Base-by-base conservation (phyloP, 2,113 vertebrate species). In the Tapirus terrestris region DNA sequence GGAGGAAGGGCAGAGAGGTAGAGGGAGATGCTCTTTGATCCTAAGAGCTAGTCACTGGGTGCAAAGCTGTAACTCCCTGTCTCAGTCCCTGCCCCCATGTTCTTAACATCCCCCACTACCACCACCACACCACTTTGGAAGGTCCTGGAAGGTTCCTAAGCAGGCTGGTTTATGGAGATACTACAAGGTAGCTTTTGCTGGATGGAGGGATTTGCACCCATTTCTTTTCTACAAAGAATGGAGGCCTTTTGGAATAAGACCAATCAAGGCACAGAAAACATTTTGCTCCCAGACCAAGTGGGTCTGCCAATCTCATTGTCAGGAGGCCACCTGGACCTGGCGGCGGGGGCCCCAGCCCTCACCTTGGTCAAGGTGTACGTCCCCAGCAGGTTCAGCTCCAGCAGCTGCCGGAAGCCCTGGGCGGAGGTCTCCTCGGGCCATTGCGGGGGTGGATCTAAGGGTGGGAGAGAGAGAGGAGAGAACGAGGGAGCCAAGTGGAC, bases 311-410 rank as follows among this genome's bases (percentile, higher is more conserved):
- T 31, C 39, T 39, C 11, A 21, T 0, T 1, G 25, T 1, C 23
- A 27, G 72, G 89, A 53, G 16, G 70, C 8, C 14, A 5, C 56
- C 58, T 1, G 10, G 3, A 9, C 14, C 51, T 48, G 11, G 39
- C 3, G 7, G 33, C 36, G 0, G 2, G 43, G 25, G 11, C 12
- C 23, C 29, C 48, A 1, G 25, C 2, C 6, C 96, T 98, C 98
- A 99, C 99, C 99, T 99, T 99, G 13, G 99, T 98, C 11, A 98
- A 43, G 23, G 99, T 87, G 96, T 99, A 99, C 39, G 98, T 98
- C 84, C 98, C 99, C 96, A 99, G 67, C 16, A 99, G 97, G 96
- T 99, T 99, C 80, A 99, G 94, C 70, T 99, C 98, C 67, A 99
- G 98, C 80, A 99, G 98, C 14, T 98, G 97, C 36, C 97, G 98